Percentiles rank a stretch among this genome's conserved stretches.
Evolutionary conservation across 1,140 invertebrate species (phyloP).

Genomic region (Lasaia peninsularis): DNA sequence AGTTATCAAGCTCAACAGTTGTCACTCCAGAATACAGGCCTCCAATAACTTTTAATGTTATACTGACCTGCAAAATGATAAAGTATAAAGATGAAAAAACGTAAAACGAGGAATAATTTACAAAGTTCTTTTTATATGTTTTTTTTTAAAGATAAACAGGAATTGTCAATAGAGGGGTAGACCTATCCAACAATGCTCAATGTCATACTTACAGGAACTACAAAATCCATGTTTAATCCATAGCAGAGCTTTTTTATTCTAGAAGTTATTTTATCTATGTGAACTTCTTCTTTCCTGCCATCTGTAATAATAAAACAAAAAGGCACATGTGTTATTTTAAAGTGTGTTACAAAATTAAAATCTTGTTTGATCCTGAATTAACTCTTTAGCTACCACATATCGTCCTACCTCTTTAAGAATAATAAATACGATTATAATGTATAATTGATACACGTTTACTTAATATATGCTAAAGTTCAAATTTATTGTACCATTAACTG

Average conservation of each 20-base stretch:
- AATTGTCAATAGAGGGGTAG: too few species aligned
- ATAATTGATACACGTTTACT: too few species aligned
- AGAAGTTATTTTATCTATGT: constrained; percentile 98
- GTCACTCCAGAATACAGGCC: constrained; percentile 97
- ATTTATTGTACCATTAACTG: too few species aligned
- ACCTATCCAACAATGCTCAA: too few species aligned
- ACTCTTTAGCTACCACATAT: too few species aligned
- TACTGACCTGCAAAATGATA: constrained; percentile 80
- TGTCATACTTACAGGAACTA: constrained; percentile 91
- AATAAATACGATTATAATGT: too few species aligned
- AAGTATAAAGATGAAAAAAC: constrained; percentile 3
- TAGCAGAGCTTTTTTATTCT: constrained; percentile 97
- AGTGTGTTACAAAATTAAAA: too few species aligned
- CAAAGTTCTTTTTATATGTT: too few species aligned
- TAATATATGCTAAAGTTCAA: too few species aligned
- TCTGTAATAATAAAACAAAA: constrained; percentile 76
- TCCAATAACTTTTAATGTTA: constrained; percentile 93
- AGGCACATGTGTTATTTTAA: neutral
- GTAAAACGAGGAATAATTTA: constrained; percentile 10
- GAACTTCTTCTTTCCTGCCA: constrained; percentile 94
- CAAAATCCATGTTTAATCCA: constrained; percentile 96
- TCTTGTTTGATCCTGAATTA: too few species aligned
- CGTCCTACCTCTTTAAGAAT: too few species aligned
- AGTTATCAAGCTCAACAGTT: constrained; percentile 97
- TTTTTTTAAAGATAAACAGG: too few species aligned